Evolutionary conservation across 2,888 invertebrate genomes (phyloP).

Genomic region (Unio delphinus): DNA sequence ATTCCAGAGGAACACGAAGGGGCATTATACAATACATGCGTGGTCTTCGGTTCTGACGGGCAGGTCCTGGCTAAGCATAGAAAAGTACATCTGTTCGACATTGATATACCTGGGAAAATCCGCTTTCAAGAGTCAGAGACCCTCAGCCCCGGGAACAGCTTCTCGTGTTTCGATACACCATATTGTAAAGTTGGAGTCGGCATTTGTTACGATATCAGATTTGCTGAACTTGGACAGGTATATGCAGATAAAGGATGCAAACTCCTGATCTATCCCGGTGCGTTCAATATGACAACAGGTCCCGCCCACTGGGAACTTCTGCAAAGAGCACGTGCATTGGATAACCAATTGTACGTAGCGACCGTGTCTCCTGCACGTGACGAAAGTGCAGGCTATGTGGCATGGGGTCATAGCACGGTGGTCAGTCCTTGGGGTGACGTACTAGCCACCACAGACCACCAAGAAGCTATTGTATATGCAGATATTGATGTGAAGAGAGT

Average conservation of each 20-base stretch:
- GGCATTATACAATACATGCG: conserved; percentile 85
- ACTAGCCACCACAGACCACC: conserved; percentile 79
- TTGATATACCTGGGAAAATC: conserved; percentile 93
- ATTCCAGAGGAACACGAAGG: conserved; percentile 83
- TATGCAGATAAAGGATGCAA: conserved; percentile 78
- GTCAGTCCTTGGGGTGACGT: conserved; percentile 88
- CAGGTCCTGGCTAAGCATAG: conserved; percentile 85
- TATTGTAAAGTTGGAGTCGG: conserved; percentile 87
- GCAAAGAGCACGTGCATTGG: conserved; percentile 85
- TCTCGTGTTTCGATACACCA: conserved; percentile 83
- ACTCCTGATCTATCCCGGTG: conserved; percentile 91
- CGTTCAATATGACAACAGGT: conserved; percentile 97
- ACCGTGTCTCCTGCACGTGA: conserved; percentile 88
- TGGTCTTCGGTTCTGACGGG: conserved; percentile 87
- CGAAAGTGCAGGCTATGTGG: conserved; percentile 81
- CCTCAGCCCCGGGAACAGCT: conserved; percentile 81
- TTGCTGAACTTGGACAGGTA: conserved; percentile 82
- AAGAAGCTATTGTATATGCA: conserved; percentile 81
- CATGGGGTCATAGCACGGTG: conserved; percentile 90
- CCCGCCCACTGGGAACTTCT: conserved; percentile 93
- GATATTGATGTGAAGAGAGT: conserved; percentile 85
- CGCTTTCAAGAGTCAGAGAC: conserved; percentile 93
- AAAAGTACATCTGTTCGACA: conserved; percentile 97
- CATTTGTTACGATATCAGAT: conserved; percentile 95
- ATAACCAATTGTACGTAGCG: conserved; percentile 91